Evolutionary conservation across 2,113 vertebrate species (phyloP).

Genomic region (Andinoacara biseriatus): DNA sequence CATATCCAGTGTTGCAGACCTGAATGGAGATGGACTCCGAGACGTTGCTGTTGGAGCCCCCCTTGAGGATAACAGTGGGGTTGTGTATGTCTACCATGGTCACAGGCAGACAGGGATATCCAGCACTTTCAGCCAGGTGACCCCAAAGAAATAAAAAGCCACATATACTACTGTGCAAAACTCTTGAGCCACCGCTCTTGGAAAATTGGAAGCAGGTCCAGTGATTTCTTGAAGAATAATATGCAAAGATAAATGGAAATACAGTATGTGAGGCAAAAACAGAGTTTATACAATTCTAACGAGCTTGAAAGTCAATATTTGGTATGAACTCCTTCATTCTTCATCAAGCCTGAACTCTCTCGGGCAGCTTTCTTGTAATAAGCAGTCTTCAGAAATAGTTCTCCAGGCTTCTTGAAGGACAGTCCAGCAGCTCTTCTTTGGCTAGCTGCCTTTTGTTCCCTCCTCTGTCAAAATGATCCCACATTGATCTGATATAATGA

Average conservation of each 20-base stretch:
- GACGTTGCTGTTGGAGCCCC: slow-evolving; percentile 88
- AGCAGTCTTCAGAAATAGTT: background rate
- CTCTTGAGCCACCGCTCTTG: background rate
- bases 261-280: background rate
- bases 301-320: background rate
- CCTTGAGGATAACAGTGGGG: slow-evolving; percentile 81
- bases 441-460: background rate
- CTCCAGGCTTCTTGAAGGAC: background rate
- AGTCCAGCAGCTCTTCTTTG: background rate
- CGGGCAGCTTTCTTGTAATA: no score
- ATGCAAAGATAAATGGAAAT: background rate
- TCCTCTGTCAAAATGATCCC: background rate
- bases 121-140: slow-evolving; percentile 27
- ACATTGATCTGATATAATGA: background rate
- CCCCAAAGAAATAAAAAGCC: no score
- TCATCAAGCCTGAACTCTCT: background rate
- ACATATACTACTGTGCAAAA: background rate
- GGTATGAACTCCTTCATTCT: background rate
- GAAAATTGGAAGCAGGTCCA: background rate
- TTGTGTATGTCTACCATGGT: slow-evolving; percentile 85
- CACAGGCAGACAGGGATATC: slow-evolving; percentile 58
- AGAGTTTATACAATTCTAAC: background rate
- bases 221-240: background rate
- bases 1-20: slow-evolving; percentile 78
- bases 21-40: slow-evolving; percentile 82